Evolutionary conservation across 2,113 vertebrate genomes (phyloP).

Genomic region (Nanger granti): DNA sequence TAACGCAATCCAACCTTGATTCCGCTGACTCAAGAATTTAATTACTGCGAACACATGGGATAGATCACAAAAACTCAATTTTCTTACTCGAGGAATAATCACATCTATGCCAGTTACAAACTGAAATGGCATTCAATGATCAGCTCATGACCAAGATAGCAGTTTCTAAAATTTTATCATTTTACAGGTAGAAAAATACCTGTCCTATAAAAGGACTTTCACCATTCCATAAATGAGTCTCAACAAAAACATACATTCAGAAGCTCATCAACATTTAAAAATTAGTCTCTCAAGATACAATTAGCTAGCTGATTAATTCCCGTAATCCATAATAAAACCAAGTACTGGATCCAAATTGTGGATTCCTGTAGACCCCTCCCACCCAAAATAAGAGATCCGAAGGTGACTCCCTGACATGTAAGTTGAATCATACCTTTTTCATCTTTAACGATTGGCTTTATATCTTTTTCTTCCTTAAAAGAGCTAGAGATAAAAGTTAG

Average conservation of each 20-base stretch:
- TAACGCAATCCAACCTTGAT: background rate
- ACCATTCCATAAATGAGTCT: background rate
- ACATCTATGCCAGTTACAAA: background rate
- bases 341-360: background rate
- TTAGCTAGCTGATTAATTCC: background rate
- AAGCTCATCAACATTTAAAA: background rate
- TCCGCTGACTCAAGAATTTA: background rate
- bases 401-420: background rate
- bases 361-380: background rate
- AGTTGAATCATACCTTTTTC: slow-evolving; percentile 86
- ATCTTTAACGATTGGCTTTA: slow-evolving; percentile 84
- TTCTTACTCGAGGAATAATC: background rate
- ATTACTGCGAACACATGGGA: background rate
- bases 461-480: slow-evolving; percentile 85
- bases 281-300: background rate
- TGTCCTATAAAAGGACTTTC: background rate
- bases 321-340: background rate
- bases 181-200: background rate
- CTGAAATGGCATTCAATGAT: background rate
- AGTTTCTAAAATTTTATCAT: background rate
- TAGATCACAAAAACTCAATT: background rate
- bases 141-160: background rate
- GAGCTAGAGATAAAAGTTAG: slow-evolving; percentile 85
- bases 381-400: background rate
- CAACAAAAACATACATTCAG: background rate